These are phyloP conservation scores for Catharus ustulatus DNA, from an alignment of 2,797 vertebrate species.

Conservation along the genomic window DNA sequence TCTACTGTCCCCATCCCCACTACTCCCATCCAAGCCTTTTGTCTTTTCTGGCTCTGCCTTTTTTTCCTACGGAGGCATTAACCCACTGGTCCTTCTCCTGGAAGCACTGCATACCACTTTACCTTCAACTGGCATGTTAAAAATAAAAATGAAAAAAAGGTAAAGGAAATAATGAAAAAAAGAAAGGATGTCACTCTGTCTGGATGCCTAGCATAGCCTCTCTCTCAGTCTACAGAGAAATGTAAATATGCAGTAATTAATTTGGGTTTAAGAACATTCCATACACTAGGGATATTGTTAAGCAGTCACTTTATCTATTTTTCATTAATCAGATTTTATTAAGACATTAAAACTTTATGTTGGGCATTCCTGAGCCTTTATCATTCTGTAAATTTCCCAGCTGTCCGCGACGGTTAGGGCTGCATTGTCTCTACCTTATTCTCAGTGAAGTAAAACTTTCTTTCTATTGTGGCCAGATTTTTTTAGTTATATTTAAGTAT, in stretches of 20 bases:
- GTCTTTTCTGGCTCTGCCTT: background rate
- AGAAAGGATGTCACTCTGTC: conserved; percentile 18
- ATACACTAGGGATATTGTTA: conserved; percentile 40
- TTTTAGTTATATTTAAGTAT: background rate
- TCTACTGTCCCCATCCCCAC: background rate
- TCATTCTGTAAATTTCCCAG: conserved; percentile 37
- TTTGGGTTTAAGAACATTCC: conserved; percentile 61
- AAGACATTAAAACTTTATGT: conserved; percentile 43
- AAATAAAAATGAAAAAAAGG: background rate
- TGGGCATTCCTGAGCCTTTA: conserved; percentile 24
- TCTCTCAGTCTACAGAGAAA: conserved; percentile 48
- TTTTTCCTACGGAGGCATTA: background rate
- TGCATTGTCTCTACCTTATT: background rate
- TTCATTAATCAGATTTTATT: conserved; percentile 64
- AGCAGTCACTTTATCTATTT: conserved; percentile 53
- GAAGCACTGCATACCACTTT: background rate
- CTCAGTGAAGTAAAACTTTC: background rate
- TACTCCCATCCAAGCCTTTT: background rate
- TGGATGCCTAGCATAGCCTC: conserved; percentile 16
- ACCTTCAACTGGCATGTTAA: background rate
- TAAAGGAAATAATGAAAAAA: background rate
- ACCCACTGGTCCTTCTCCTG: background rate
- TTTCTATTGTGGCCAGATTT: background rate
- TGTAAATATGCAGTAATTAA: conserved; percentile 65
- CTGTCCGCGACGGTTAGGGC: fast-evolving